A percentile compares a stretch with the other conserved stretches of the same genome.
These are phyloP conservation scores for Psettodes erumei DNA, from an alignment of 2,113 vertebrate species.

Conservation along the genomic window DNA sequence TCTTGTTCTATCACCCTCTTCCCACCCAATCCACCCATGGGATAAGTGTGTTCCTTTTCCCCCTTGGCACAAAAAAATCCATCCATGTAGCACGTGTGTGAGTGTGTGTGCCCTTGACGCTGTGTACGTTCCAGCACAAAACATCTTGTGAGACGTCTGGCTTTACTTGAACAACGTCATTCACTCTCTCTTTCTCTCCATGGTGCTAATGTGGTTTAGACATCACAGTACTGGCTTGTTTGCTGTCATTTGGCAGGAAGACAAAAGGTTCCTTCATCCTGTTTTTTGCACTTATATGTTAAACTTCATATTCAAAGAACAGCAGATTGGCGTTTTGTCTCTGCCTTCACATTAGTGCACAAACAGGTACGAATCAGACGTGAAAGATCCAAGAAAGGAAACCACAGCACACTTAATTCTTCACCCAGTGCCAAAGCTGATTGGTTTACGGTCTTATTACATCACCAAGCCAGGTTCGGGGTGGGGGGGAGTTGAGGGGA, in stretches of 20 bases:
- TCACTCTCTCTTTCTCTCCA: slow-evolving; percentile 44
- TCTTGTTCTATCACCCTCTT: slow-evolving; percentile 11
- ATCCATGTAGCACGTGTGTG: background rate
- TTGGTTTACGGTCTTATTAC: slow-evolving; percentile 50
- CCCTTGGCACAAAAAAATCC: slow-evolving; percentile 31
- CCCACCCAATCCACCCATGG: slow-evolving; percentile 33
- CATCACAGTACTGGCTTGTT: slow-evolving; percentile 38
- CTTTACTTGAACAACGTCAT: slow-evolving; percentile 66
- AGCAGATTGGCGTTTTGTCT: background rate
- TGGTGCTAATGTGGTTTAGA: slow-evolving; percentile 73
- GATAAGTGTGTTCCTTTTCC: slow-evolving; percentile 36
- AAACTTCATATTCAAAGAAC: background rate
- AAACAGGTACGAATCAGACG: background rate
- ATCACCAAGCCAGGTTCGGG: slow-evolving; percentile 2
- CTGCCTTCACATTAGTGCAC: slow-evolving; percentile 29
- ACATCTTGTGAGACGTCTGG: slow-evolving; percentile 45
- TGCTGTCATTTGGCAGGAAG: slow-evolving; percentile 14
- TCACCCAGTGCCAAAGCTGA: slow-evolving; percentile 76
- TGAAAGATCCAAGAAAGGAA: slow-evolving; percentile 25
- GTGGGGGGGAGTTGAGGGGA: background rate
- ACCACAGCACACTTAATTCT: slow-evolving; percentile 58
- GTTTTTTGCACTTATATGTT: slow-evolving; percentile 17
- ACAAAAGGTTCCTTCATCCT: background rate
- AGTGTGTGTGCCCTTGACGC: slow-evolving; percentile 24
- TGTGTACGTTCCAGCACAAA: slow-evolving; percentile 45